These are phyloP conservation scores for Daphoenositta chrysoptera DNA, from an alignment of 2,113 vertebrate genomes.

Conservation along the genomic window DNA sequence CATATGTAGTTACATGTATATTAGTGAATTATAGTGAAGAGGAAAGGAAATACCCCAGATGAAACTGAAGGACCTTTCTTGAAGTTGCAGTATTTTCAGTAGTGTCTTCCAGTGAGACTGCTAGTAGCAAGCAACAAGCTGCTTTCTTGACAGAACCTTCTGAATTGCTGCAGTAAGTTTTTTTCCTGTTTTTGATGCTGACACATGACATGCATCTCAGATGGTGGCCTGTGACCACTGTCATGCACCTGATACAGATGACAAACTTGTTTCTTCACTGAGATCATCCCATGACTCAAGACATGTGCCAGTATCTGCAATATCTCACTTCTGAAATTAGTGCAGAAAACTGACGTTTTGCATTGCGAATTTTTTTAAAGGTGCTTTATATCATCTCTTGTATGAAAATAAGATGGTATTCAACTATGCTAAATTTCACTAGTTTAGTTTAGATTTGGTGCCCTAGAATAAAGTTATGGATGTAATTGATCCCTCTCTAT, in stretches of 20 bases:
- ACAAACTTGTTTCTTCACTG: neutral
- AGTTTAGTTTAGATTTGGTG: neutral
- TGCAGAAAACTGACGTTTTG: neutral
- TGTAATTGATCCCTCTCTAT: neutral
- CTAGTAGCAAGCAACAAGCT: neutral
- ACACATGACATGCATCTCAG: neutral
- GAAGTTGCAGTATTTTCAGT: neutral
- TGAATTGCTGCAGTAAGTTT: neutral
- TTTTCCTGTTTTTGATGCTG: neutral
- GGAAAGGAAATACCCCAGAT: neutral
- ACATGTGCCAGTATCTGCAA: rapidly evolving
- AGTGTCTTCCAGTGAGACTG: neutral
- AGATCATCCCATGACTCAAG: neutral
- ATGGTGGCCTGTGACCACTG: neutral
- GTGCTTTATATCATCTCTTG: neutral
- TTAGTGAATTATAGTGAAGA: neutral
- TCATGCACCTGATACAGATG: neutral
- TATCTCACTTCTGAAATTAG: neutral
- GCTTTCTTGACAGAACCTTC: neutral
- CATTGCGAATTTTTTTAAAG: neutral
- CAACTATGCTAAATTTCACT: neutral
- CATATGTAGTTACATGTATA: neutral
- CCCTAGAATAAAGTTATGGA: neutral
- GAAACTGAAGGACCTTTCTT: neutral
- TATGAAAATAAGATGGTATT: neutral